Percentiles rank a stretch among this genome's conserved stretches.
Conservation (phyloP, 2,797 vertebrate genomes). For the Acanthornis magna region DNA sequence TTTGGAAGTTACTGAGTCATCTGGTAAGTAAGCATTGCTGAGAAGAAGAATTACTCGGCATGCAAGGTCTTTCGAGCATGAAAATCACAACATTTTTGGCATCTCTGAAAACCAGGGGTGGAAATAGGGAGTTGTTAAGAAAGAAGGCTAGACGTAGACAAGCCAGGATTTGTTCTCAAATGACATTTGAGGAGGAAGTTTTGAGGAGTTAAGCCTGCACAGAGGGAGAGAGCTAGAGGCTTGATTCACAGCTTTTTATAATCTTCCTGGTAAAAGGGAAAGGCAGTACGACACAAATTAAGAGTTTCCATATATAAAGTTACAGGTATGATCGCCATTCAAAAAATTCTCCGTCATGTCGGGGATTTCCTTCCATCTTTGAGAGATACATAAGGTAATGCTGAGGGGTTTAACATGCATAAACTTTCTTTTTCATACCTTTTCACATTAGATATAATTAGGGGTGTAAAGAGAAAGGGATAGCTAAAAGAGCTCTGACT, state of each 20-base stretch:
- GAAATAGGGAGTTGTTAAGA: background rate
- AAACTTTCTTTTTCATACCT: background rate
- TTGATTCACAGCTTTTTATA: background rate
- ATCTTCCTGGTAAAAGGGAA: background rate
- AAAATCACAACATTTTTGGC: background rate
- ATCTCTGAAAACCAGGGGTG: constrained; percentile 6
- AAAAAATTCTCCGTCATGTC: background rate
- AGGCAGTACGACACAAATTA: background rate
- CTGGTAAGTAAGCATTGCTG: constrained; percentile 12
- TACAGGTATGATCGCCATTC: background rate
- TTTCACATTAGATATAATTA: background rate
- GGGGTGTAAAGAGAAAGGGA: background rate
- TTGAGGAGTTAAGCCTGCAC: background rate
- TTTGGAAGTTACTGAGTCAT: constrained; percentile 45
- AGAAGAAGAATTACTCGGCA: background rate
- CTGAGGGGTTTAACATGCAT: background rate
- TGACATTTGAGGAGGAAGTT: background rate
- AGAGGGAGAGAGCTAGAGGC: background rate
- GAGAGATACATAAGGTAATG: background rate
- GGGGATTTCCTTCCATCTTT: background rate
- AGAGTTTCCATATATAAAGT: background rate
- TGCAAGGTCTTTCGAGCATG: background rate
- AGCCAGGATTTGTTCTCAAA: constrained; percentile 8
- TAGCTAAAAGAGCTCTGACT: background rate
- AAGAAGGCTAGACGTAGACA: background rate